Evolutionary conservation across 2,113 vertebrate genomes (phyloP), one percentile per base, ranked within the genome.

Genomic region (Lanius collurio): DNA sequence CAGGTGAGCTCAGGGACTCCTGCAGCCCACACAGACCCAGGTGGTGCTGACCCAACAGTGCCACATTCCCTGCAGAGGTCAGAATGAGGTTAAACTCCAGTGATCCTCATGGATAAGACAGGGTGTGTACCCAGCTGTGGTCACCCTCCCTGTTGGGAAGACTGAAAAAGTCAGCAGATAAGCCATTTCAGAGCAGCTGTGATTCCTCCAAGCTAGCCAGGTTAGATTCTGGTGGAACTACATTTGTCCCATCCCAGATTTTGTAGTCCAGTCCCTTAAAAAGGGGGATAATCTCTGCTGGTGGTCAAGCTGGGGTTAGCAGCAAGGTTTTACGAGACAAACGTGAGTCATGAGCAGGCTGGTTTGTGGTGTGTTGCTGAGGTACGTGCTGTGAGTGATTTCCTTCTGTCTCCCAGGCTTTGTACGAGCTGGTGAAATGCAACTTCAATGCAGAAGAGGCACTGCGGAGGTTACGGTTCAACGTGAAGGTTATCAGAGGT

Each of bases 361-460:
- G 68, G 33, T 24, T 33, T 50, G 84, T 62, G 53, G 9, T 39
- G 11, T 39, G 30, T 13, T 69, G 79, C 59, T 73, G 87, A 24
- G 30, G 53, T 63, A n/a, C 0, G 0, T 31, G 39, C 47, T 64
- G 16, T 31, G 30, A 50, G 63, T 67, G 13, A 11, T 65, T 37
- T 64, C 44, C 12, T 42, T 56, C n/a, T 78, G 31, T 64, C 94
- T 67, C 68, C 78, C 92, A 99, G 99, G 99, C 99, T 18, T 98
- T 99, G 75, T 99, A 99, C 11, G 99, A 99, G 92, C 97, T 99
- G 93, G 99, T 99, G 70, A 99, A 99, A 94, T 99, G 99, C 96
- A 98, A 98, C 94, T 99, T 99, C 94, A 99, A 99, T 13, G 97
- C 97, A 31, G 99, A 99, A 74, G 99, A 99, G 94, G 99, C 99